Evolutionary conservation across 2,888 invertebrate genomes (phyloP).

Genomic region (Drosophila eohydei): DNA sequence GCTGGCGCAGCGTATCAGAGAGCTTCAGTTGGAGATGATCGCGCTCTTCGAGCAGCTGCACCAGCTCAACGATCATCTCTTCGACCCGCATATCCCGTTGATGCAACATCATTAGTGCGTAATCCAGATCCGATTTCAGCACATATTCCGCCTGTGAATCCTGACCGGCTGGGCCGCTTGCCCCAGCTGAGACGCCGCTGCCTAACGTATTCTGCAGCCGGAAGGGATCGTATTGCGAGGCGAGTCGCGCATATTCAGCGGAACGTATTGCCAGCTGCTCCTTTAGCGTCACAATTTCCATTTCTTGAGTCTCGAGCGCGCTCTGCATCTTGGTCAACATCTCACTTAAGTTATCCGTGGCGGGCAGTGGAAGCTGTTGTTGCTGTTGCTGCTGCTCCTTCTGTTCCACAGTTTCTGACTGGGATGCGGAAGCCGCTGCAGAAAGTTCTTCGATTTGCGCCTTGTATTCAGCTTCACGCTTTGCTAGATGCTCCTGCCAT

Average conservation of each 20-base stretch:
- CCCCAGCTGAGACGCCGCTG: neutral
- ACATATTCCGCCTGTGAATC: constrained; percentile 64
- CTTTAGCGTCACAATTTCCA: constrained; percentile 90
- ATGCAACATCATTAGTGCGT: constrained; percentile 93
- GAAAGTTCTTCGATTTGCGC: constrained; percentile 46
- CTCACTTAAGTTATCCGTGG: constrained; percentile 47
- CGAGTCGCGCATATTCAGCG: constrained; percentile 87
- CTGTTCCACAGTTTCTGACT: neutral
- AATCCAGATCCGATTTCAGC: constrained; percentile 89
- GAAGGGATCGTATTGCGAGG: constrained; percentile 84
- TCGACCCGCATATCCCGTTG: constrained; percentile 94
- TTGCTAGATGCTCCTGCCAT: constrained; percentile 89
- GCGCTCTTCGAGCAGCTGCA: constrained; percentile 92
- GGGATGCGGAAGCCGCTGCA: constrained; percentile 27
- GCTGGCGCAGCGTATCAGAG: constrained; percentile 91
- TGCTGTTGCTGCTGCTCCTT: neutral
- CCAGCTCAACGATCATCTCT: constrained; percentile 93
- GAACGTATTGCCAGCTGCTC: constrained; percentile 88
- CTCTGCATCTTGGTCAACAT: constrained; percentile 84
- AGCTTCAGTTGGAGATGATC: constrained; percentile 93
- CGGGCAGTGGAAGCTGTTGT: neutral
- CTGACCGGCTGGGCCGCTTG: constrained; percentile 7
- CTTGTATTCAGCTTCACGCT: constrained; percentile 87
- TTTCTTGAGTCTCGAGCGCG: constrained; percentile 89
- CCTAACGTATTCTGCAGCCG: constrained; percentile 78